phyloP scores from a whole-genome alignment of 2,797 vertebrate species.

The Coreius guichenoti region DNA sequence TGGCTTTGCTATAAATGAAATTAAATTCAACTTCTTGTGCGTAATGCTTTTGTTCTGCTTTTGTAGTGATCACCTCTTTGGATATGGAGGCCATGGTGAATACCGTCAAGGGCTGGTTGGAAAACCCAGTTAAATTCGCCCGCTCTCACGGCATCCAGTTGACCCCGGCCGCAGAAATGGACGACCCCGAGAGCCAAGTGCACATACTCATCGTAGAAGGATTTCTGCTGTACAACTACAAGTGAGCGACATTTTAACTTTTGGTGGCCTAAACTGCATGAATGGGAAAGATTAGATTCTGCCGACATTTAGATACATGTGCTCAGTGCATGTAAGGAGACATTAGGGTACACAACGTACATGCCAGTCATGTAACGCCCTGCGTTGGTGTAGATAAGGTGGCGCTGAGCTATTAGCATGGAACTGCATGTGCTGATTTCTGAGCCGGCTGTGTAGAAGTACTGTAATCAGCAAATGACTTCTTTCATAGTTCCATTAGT shows the following conservation, averaged over 20 bases:
- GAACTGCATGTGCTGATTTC: not conserved
- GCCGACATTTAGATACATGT: constrained; percentile 25
- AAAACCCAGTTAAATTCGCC: constrained; percentile 92
- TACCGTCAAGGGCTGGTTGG: constrained; percentile 88
- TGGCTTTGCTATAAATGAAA: constrained; percentile 35
- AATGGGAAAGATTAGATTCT: constrained; percentile 55
- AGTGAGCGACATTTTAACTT: constrained; percentile 71
- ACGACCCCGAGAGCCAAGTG: constrained; percentile 72
- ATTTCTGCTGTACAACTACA: constrained; percentile 93
- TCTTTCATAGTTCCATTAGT: not conserved
- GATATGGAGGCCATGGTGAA: constrained; percentile 96
- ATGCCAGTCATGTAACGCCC: constrained; percentile 14
- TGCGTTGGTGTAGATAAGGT: constrained; percentile 37
- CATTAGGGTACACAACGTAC: not conserved
- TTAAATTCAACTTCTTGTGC: not conserved
- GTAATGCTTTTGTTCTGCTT: constrained; percentile 17
- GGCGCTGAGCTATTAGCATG: not conserved
- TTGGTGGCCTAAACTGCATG: not conserved
- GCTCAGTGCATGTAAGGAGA: not conserved
- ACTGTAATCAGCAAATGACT: constrained; percentile 16
- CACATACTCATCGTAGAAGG: constrained; percentile 93
- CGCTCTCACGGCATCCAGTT: constrained; percentile 86
- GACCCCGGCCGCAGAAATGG: constrained; percentile 66
- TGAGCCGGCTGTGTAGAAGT: not conserved
- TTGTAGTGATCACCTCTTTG: constrained; percentile 86